phyloP scores from a whole-genome alignment of 2,888 invertebrate species.

The Leucophenga maculata region DNA sequence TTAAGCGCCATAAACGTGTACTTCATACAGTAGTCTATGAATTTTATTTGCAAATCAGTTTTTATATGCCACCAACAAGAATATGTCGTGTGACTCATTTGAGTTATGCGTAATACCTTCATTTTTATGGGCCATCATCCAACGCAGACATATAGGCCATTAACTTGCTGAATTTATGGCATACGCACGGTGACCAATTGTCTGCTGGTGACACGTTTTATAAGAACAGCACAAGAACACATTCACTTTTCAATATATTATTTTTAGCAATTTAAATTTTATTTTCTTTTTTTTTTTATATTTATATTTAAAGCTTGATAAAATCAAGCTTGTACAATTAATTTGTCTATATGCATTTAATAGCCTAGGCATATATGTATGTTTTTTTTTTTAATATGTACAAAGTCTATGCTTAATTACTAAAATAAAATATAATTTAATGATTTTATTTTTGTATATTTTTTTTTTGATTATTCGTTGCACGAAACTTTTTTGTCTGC shows the following conservation, averaged over 20 bases:
- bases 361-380: not conserved
- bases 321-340: not conserved
- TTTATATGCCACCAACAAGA: not conserved
- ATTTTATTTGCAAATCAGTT: constrained; percentile 10
- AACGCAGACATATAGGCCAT: not conserved
- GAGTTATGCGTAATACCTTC: not conserved
- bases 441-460: too few species aligned
- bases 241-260: not conserved
- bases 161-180: not conserved
- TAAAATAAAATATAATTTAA: too few species aligned
- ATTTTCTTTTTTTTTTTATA: not conserved
- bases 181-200: constrained; percentile 19
- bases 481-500: too few species aligned
- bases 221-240: not conserved
- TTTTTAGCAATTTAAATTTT: constrained; percentile 8
- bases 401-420: not conserved
- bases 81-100: not conserved
- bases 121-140: constrained; percentile 18
- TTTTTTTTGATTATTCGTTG: too few species aligned
- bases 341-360: too few species aligned
- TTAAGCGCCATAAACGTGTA: too few species aligned
- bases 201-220: constrained; percentile 1
- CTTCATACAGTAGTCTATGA: too few species aligned
- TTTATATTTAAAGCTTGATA: not conserved
- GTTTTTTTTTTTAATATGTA: not conserved